A percentile compares a stretch with the other conserved stretches of the same genome.
phyloP scores from a whole-genome alignment of 2,888 invertebrate genomes.

The Heteropelma amictum region DNA sequence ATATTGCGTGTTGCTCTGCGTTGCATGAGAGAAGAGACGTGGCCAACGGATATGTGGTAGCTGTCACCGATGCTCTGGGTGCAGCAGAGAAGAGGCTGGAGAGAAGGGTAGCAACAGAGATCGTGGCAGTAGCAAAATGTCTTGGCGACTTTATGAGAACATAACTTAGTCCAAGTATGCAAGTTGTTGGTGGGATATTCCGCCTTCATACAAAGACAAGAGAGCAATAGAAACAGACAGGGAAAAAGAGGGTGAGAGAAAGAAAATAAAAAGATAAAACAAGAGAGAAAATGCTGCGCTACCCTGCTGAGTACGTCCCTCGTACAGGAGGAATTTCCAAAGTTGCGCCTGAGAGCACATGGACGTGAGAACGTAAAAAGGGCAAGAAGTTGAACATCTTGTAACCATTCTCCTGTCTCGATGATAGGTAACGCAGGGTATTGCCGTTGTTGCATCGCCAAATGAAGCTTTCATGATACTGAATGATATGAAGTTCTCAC shows the following conservation, averaged over 20 bases:
- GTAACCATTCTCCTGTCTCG: not conserved
- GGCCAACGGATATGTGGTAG: slow-evolving; percentile 60
- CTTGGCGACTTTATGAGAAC: slow-evolving; percentile 70
- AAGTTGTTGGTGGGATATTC: slow-evolving; percentile 52
- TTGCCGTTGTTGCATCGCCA: slow-evolving; percentile 18
- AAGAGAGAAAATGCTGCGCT: not conserved
- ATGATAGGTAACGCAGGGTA: not conserved
- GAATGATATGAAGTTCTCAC: not conserved
- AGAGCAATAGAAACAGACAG: not conserved
- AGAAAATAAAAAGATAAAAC: not conserved
- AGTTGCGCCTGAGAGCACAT: slow-evolving; percentile 41
- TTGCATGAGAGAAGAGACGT: slow-evolving; percentile 42
- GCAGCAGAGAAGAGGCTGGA: not conserved
- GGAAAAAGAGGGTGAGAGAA: not conserved
- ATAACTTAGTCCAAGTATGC: slow-evolving; percentile 73
- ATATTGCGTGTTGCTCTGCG: slow-evolving; percentile 55
- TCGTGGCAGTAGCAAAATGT: slow-evolving; percentile 62
- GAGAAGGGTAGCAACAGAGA: slow-evolving; percentile 25
- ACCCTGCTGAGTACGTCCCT: slow-evolving; percentile 35
- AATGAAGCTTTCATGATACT: slow-evolving; percentile 5
- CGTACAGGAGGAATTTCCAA: slow-evolving; percentile 52
- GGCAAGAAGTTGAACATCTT: slow-evolving; percentile 28
- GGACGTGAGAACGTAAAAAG: slow-evolving; percentile 3
- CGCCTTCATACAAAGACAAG: not conserved
- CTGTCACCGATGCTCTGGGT: slow-evolving; percentile 4